Evolutionary conservation across 2,797 vertebrate species (phyloP), one percentile per base, ranked within the genome.

Genomic region (Enoplosus armatus): DNA sequence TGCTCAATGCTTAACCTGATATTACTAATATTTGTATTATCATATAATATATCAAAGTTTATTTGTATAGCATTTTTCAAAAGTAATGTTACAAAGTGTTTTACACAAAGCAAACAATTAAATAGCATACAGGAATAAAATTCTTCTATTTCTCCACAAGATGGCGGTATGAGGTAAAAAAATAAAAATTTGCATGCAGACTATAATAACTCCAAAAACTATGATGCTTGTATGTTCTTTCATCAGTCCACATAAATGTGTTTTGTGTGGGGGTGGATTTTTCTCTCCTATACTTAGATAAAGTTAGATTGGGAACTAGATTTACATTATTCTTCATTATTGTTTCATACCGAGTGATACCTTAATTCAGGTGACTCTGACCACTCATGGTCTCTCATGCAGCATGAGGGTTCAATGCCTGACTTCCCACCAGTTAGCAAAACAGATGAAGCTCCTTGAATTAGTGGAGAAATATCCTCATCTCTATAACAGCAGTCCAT

Each of bases 81-180:
- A 41, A 12, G 1, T 35, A 47, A 4, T 2, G 12, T n/a, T 29
- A 35, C 4, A 65, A n/a, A 60, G 12, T 16, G n/a, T 6, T 35
- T 64, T 4, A 16, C 4, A 64, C 27, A 48, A 18, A 41, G 18
- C n/a, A 50, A 27, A 39, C 1, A 31, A 31, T 20, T 24, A 9
- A 31, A 5, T 6, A 43, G 2, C 16, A 22, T 9, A 20, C 31
- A n/a, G 6, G 4, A 41, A 22, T 48, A 14, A 9, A 18, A 22
- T 56, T 22, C 9, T 7, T 6, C 9, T 1, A 4, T 72, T 41
- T 5, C 8, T 72, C 82, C 84, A 86, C 73, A 73, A 55, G 76
- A 59, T 59, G 79, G 80, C 2, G 9, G 48, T 54, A 33, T 59
- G 3, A 20, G 55, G 8, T 29, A 39, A 58, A 22, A 0, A 31